Base-by-base conservation (phyloP, 2,113 vertebrate species). In the Ciconia stormi region DNA sequence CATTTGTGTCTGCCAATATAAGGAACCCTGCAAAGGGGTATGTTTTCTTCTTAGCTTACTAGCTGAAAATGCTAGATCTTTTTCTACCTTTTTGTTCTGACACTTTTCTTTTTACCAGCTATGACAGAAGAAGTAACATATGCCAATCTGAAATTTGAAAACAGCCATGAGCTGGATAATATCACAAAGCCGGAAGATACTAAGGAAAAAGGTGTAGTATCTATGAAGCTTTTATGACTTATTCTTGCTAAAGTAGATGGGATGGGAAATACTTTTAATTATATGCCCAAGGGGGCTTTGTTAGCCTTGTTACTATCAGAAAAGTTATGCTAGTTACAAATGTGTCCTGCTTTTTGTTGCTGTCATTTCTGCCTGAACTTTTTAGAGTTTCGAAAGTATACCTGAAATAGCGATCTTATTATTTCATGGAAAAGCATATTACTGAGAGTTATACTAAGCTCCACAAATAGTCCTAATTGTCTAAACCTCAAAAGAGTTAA, bases 81-180 rank as follows among this genome's bases (percentile, higher is more conserved):
- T 30, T 74, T 42, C 34, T 81, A 7, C 36, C 9, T 53, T 53
- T 59, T 65, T 50, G 8, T 65, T 92, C 46, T 76, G 74, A 70
- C 3, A 1, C 23, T 27, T 63, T 70, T 34, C 10, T 59, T 71
- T 76, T 84, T 55, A 61, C n/a, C 58, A 82, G 38, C 55, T 34
- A 92, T 94, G 93, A 34, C 85, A 81, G 89, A 89, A 82, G 92
- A 94, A 84, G 4, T 85, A 65, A 89, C 56, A 38, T 92, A 94
- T 7, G 89, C 89, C 22, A 76, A 81, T 58, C 62, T 94, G 80
- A 92, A 76, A 36, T 94, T 89, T 85, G 44, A 52, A 70, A 92
- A 69, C 34, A 65, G 8, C 38, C 6, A 65, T 59, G 62, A 76
- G 10, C 26, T 70, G 74, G 16, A 14, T 59, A 76, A 65, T 42